Percentiles rank a stretch among this genome's conserved stretches.
Conservation (phyloP, 2,888 invertebrate genomes). For the Theodoxus fluviatilis region DNA sequence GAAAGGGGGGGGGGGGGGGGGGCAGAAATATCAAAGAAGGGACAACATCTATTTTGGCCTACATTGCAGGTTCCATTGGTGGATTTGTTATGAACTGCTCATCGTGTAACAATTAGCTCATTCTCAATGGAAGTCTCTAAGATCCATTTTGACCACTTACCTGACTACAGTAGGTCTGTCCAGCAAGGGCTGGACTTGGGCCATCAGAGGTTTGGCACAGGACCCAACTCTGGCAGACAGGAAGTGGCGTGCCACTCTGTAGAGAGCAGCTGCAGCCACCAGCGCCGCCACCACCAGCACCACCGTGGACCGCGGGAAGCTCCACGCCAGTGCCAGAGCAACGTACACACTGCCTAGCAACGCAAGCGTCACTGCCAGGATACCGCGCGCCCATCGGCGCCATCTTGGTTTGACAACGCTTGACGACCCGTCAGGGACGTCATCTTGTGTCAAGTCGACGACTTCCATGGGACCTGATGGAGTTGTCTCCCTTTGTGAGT, state of each 20-base stretch:
- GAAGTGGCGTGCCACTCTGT: not conserved
- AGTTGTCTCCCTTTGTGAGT: not conserved
- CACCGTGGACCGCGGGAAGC: not conserved
- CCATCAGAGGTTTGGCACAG: not conserved
- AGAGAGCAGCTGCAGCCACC: not conserved
- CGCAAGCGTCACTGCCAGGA: not conserved
- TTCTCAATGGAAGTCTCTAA: too few relatives aligned
- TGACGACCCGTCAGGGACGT: not conserved
- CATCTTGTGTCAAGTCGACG: too few relatives aligned
- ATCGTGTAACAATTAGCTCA: too few relatives aligned
- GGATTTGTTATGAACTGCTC: too few relatives aligned
- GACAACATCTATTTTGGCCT: too few relatives aligned
- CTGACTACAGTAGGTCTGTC: too few relatives aligned
- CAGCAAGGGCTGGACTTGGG: too few relatives aligned
- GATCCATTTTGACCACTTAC: too few relatives aligned
- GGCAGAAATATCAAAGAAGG: too few relatives aligned
- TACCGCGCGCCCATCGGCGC: not conserved
- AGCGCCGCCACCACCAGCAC: slow-evolving; percentile 9
- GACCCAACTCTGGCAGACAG: not conserved
- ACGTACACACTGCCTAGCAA: not conserved
- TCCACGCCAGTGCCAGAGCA: slow-evolving; percentile 6
- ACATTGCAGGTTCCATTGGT: too few relatives aligned
- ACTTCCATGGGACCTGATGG: not conserved
- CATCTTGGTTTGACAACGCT: not conserved
- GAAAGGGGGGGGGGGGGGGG: too few relatives aligned